A percentile compares a stretch with the other conserved stretches of the same genome.
These are phyloP conservation scores for Branchellion lobata DNA, from an alignment of 2,888 invertebrate species.

Conservation along the genomic window DNA sequence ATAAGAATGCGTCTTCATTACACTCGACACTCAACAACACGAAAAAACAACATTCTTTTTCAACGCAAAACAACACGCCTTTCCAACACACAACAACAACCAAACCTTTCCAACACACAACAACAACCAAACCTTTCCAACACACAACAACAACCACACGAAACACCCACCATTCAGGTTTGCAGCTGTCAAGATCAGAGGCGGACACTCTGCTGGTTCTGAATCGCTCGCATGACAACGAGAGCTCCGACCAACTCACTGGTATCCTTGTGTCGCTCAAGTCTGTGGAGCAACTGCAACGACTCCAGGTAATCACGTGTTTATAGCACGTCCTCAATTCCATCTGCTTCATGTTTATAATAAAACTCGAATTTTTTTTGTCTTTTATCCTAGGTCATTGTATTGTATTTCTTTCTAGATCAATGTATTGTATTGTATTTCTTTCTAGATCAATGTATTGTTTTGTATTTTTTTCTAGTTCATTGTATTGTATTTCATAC, in stretches of 20 bases:
- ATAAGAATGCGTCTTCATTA: no score
- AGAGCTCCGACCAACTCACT: constrained; percentile 39
- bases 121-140: no score
- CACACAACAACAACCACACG: no score
- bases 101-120: no score
- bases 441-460: background rate
- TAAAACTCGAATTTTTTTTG: background rate
- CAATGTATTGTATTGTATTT: no score
- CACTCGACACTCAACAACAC: no score
- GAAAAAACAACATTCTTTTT: no score
- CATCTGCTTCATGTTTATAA: background rate
- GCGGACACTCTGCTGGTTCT: constrained; percentile 27
- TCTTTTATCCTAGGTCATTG: background rate
- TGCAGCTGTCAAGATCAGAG: constrained; percentile 25
- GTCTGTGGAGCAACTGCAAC: constrained; percentile 26
- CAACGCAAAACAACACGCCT: no score
- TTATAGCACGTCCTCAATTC: background rate
- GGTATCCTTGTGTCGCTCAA: constrained; percentile 34
- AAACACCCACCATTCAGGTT: no score
- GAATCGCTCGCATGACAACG: constrained; percentile 18
- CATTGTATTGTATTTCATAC: background rate
- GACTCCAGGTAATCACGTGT: constrained; percentile 41
- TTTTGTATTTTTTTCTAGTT: background rate
- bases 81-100: no score
- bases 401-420: background rate